Evolutionary conservation across 2,888 invertebrate genomes (phyloP).

Genomic region (Ariolimax columbianus): DNA sequence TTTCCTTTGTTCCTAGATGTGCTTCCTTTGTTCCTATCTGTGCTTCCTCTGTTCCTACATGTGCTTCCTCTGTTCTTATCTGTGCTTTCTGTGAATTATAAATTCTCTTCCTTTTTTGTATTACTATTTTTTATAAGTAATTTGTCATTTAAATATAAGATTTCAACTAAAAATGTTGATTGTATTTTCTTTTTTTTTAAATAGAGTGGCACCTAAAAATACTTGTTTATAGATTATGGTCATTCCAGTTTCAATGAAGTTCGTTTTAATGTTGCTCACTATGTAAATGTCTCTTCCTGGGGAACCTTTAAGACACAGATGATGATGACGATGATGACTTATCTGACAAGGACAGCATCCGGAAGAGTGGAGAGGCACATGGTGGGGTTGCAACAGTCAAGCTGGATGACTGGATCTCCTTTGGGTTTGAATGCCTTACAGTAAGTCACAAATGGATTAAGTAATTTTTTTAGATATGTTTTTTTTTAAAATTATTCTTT

Average conservation of each 20-base stretch:
- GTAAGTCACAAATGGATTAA: not conserved
- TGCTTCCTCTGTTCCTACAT: too few species aligned
- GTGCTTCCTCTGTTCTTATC: too few species aligned
- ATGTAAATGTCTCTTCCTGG: not conserved
- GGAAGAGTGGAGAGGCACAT: not conserved
- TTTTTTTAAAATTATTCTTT: too few species aligned
- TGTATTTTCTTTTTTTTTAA: not conserved
- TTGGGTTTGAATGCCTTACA: slow-evolving; percentile 28
- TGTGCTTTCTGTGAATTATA: too few species aligned
- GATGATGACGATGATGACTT: not conserved
- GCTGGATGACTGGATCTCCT: slow-evolving; percentile 44
- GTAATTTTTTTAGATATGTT: too few species aligned
- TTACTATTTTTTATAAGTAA: not conserved
- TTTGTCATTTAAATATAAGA: not conserved
- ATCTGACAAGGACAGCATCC: not conserved
- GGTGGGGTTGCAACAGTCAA: slow-evolving; percentile 37
- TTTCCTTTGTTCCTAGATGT: too few species aligned
- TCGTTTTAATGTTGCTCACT: not conserved
- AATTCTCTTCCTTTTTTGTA: too few species aligned
- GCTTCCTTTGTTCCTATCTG: too few species aligned
- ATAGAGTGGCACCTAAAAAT: not conserved
- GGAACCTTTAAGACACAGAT: slow-evolving; percentile 13
- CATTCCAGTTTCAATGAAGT: not conserved
- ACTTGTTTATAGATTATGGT: not conserved
- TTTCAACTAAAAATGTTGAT: not conserved